Base-by-base conservation (phyloP, 1,140 invertebrate species). In the Leucophenga varia region DNA sequence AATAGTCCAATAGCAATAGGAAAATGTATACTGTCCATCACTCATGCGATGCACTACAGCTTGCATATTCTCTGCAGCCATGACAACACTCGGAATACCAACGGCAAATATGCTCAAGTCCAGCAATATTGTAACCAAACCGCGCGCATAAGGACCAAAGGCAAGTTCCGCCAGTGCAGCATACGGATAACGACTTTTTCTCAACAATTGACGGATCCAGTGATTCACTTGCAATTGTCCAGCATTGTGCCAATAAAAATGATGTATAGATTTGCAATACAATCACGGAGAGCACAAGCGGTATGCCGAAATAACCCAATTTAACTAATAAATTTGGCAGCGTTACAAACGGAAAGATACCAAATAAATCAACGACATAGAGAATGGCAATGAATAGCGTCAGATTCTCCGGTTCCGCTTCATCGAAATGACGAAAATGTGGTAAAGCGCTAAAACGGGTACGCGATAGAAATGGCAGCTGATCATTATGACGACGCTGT, bases 341-440 rank as follows among this genome's bases (percentile, higher is more conserved):
- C 3, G 86, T 81, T 1, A 90, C 81, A 2, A 91, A 82, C 0
- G 88, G 88, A 63, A 90, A 90, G 0, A 91, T 87, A 25, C 88
- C 88, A 57, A 91, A 90, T 37, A 91, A 79, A 72, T 90, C 89
- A 6, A 90, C 78, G 13, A 91, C 84, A 61, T 88, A 90, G 12
- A 89, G 75, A 6, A 84, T 80, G 0, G 88, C 84, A 63, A 88
- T 89, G 30, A 87, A 61, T 1, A 88, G 71, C 12, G 84, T 63
- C 0, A 74, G 47, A 36, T 64, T 71, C 49, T 67, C 54, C 5
- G 57, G 64, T 18, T 59, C 64, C n/a, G n/a, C n/a, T 17, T 65
- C 52, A 20, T 57, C 56, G 28, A 56, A 58, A 21, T 56, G 55
- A 0, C 68, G 60, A 30, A 72, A 71, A 32, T 73, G 65, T 5